Evolutionary conservation across 2,113 vertebrate species (phyloP), one percentile per base, ranked within the genome.

Genomic region (Cricetomys ansorgei): DNA sequence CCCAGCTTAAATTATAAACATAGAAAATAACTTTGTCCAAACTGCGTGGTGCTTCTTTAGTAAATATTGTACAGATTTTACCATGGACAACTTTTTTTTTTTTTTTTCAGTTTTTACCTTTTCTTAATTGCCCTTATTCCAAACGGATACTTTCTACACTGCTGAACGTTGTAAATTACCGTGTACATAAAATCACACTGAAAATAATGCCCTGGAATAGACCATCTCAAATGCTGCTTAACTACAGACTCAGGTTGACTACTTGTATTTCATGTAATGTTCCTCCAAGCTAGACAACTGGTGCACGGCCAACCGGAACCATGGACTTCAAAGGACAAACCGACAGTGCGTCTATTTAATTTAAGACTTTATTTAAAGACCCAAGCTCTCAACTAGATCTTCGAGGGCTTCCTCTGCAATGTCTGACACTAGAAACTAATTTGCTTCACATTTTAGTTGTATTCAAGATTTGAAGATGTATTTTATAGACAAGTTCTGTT

Each of bases 211-310:
- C 98, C 98, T 99, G 99, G 99, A 99, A 99, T 99, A 99, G 98
- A 98, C 99, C 99, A 99, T 99, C 99, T 99, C 99, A 99, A 98
- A 99, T 99, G 99, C 99, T 99, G 99, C 99, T 99, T 99, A 99
- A 98, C 99, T 99, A 99, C 99, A 99, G 99, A 99, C 99, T 99
- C 99, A 99, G 99, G 99, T 99, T 99, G 98, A 99, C 98, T 99
- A 98, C 98, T 98, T 98, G 98, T 99, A 97, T 97, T 98, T 98
- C 98, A 98, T 97, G 98, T 98, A 97, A 98, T 91, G 98, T 98
- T 98, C 98, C 98, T 98, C 98, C 98, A 88, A 97, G 98, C 91
- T 97, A 97, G 98, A 97, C 98, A 96, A 97, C 98, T 98, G 98
- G 98, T 97, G 96, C 98, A 96, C 94, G 98, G 95, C 97, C 97